These are phyloP conservation scores for Dermochelys coriacea DNA, from an alignment of 2,797 vertebrate species.

Conservation along the genomic window DNA sequence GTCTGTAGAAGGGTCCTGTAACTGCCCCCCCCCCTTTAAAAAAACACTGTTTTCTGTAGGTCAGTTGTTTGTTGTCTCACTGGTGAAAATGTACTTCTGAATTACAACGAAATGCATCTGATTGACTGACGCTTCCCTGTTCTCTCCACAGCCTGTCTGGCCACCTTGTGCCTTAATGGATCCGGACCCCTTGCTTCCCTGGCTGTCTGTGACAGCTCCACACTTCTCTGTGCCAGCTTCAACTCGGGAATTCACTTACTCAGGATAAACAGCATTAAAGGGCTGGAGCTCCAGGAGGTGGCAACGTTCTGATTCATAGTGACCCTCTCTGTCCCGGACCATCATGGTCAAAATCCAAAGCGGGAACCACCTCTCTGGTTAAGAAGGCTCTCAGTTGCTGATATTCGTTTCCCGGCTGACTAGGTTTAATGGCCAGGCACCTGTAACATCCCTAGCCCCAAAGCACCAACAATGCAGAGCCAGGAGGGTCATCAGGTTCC, in stretches of 20 bases:
- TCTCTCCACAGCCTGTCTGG: slow-evolving; percentile 84
- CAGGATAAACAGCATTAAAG: slow-evolving; percentile 14
- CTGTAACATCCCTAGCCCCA: rapidly evolving
- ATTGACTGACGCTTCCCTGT: not conserved
- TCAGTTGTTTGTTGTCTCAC: not conserved
- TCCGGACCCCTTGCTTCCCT: slow-evolving; percentile 88
- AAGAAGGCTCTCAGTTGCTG: rapidly evolving
- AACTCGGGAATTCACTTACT: slow-evolving; percentile 83
- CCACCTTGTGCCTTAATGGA: slow-evolving; percentile 85
- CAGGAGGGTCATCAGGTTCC: rapidly evolving
- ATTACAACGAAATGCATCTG: not conserved
- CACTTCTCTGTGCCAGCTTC: slow-evolving; percentile 89
- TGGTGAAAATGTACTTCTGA: not conserved
- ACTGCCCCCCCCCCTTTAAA: not conserved
- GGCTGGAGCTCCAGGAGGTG: slow-evolving; percentile 71
- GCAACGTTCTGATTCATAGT: slow-evolving; percentile 74
- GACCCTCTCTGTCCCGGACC: rapidly evolving
- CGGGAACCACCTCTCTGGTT: not conserved
- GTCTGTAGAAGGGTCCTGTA: not conserved
- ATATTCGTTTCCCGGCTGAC: not conserved
- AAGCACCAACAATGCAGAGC: rapidly evolving
- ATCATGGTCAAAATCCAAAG: not conserved
- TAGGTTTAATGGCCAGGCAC: not conserved
- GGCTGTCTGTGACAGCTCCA: slow-evolving; percentile 79
- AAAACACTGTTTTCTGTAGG: not conserved